phyloP scores from a whole-genome alignment of 2,797 vertebrate genomes.

The Neoniphon sammara region DNA sequence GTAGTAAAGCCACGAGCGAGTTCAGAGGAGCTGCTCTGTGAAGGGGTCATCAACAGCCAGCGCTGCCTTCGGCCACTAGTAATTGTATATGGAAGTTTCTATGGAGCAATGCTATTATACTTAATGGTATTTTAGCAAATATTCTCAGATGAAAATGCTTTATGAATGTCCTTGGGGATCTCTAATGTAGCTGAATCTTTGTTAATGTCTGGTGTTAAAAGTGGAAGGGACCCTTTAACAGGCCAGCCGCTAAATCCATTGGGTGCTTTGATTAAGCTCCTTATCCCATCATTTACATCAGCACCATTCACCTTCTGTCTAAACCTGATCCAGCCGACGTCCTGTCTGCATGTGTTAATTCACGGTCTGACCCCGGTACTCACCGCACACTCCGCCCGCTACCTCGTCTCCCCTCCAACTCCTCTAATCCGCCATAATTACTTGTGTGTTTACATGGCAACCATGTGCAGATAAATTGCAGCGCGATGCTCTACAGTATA shows the following conservation, averaged over 20 bases:
- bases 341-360: conserved; percentile 28
- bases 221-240: conserved; percentile 32
- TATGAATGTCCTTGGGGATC: conserved; percentile 27
- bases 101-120: conserved; percentile 2
- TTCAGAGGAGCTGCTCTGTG: conserved; percentile 39
- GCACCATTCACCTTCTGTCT: conserved; percentile 47
- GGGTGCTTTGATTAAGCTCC: conserved; percentile 47
- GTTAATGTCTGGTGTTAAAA: conserved; percentile 34
- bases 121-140: conserved; percentile 34
- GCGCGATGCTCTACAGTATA: conserved; percentile 38
- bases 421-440: conserved; percentile 70
- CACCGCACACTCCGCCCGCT: conserved; percentile 35
- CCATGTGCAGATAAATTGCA: conserved; percentile 55
- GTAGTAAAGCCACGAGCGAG: conserved; percentile 60
- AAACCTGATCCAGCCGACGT: conserved; percentile 21
- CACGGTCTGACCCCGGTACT: conserved; percentile 38
- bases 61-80: conserved; percentile 14
- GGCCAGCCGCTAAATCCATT: conserved; percentile 57
- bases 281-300: conserved; percentile 70
- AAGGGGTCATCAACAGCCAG: conserved; percentile 29
- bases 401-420: conserved; percentile 42
- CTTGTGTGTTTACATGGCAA: conserved; percentile 66
- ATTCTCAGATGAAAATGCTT: conserved; percentile 43
- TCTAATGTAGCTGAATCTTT: conserved; percentile 11
- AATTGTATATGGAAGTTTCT: conserved; percentile 43